Evolutionary conservation across 2,797 vertebrate species (phyloP), one percentile per base, ranked within the genome.

Genomic region (Nyctibius grandis): DNA sequence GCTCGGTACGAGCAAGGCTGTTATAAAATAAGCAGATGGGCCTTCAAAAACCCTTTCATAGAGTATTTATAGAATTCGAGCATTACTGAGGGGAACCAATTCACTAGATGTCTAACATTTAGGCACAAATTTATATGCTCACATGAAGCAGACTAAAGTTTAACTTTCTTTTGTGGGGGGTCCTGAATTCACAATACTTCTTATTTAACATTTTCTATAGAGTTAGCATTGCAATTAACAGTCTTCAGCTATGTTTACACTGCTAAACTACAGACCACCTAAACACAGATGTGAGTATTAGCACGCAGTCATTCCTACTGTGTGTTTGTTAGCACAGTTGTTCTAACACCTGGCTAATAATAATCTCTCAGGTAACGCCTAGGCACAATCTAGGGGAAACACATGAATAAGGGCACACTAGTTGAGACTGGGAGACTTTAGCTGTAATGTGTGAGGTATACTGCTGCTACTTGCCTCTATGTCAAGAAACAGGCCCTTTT

Each of bases 1-100:
- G 20, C 23, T 79, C 1, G 0, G 11, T 42, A 14, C 65, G 19
- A 88, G 16, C 1, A 1, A 85, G 2, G 2, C 19, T 53, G 10
- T 78, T 68, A 29, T 16, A 40, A 65, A 72, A 69, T n/a, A 68
- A 42, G 50, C 18, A 60, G 29, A 56, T 44, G 3, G 9, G 40
- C 31, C 9, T 89, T 54, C 65, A 64, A 57, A 91, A 72, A 26
- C 5, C 2, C 15, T 73, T 79, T 64, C 16, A 20, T 12, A n/a
- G 10, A 8, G 33, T 59, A 72, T 78, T 78, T 82, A 53, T 5
- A 53, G 42, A 38, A 26, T 26, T 73, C 2, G 1, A 53, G 29
- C 14, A 33, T 60, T 85, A 45, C 21, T 75, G 28, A 34, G 16
- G 19, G 3, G 26, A 57, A 67, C 3, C 28, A 65, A 21, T 40